These are phyloP conservation scores for Leptopterna dolabrata DNA, from an alignment of 2,888 invertebrate species.

Conservation along the genomic window DNA sequence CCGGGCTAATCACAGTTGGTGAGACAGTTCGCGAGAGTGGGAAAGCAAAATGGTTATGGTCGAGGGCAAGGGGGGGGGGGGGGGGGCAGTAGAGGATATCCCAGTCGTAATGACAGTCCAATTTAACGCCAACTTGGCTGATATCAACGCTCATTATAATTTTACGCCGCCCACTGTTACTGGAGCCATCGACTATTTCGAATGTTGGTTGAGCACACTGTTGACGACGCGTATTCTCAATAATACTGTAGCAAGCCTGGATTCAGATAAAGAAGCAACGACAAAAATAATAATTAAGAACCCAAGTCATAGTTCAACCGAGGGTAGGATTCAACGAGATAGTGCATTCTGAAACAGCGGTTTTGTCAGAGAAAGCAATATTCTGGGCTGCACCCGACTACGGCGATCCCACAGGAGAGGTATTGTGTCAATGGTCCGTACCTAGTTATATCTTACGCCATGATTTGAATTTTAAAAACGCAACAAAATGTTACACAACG, in stretches of 20 bases:
- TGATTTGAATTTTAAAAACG: no score
- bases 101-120: background rate
- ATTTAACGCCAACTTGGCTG: background rate
- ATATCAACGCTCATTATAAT: background rate
- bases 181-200: background rate
- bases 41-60: background rate
- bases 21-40: background rate
- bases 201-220: background rate
- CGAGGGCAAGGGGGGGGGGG: background rate
- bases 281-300: no score
- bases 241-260: background rate
- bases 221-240: background rate
- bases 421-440: no score
- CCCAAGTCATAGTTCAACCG: no score
- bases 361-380: no score
- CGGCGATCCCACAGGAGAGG: no score
- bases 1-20: background rate
- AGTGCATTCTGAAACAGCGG: no score
- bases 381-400: no score
- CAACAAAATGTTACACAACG: no score
- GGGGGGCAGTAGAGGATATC: background rate
- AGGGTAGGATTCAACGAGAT: no score
- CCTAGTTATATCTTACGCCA: no score
- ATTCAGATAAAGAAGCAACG: no score
- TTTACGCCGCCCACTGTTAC: background rate